Base-by-base conservation (phyloP, 1,140 invertebrate genomes). In the Condylostylus longicornis region DNA sequence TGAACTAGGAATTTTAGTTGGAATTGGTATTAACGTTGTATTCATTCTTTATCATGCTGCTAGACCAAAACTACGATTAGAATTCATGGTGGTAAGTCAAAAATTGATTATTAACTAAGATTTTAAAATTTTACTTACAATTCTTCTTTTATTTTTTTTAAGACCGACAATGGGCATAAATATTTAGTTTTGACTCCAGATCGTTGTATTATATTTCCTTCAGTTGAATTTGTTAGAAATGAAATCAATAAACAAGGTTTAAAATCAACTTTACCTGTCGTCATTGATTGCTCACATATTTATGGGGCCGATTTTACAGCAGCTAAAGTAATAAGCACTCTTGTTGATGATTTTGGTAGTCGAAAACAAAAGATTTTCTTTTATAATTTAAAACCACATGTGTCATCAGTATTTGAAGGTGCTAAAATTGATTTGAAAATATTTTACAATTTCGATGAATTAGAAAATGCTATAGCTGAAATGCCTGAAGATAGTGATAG, bases 1-100 rank as follows among this genome's bases (percentile, higher is more conserved):
- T 34, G 85, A 95, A 68, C 73, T 86, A 58, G 90, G 90, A 33
- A 93, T 96, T 53, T 66, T 93, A 5, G 74, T 82, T 44, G 90
- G 90, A 18, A 79, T 93, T 41, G 77, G 78, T 23, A 67, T 90
- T 19, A 90, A 89, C 49, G 66, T 95, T 15, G 61, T 88, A 10
- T 86, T 91, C 47, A 79, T 95, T 30, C 64, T 95, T 5, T 91
- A 93, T 56, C 82, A 88, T 50, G 82, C 84, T 20, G 86, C 89
- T 1, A 68, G 86, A 45, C 88, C 89, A 21, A 84, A 86, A 56
- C 76, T 94, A 38, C 69, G 71, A 10, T 72, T 84, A 5, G 79
- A 83, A 58, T 74, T 72, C 43, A 58, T 81, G 10, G 72, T 65
- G 21, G 55, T 58, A 35, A 58, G n/a, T n/a, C n/a, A n/a, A n/a